Evolutionary conservation across 2,888 invertebrate genomes (phyloP), one percentile per base, ranked within the genome.

Genomic region (Cylindroiulus punctatus): DNA sequence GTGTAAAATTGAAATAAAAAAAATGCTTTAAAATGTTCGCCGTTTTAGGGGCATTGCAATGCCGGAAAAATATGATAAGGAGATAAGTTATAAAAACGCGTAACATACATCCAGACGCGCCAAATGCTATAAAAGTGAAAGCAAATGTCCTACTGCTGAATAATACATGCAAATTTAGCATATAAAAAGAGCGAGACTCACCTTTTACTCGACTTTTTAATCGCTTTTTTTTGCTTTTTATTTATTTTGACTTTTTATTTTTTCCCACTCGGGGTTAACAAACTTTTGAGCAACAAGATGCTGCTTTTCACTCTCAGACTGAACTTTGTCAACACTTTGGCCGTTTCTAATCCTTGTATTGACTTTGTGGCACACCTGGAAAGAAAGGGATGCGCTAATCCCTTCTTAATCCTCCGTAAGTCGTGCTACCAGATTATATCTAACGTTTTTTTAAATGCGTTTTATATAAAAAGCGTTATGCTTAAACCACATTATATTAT

Each of bases 81-180:
- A 76, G 76, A 76, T 76, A 76, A 76, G 76, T 76, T 76, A 30
- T 76, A 76, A 65, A 65, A 65, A 22, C 5, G 26, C 30, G 30
- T 26, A 30, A 17, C 76, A 36, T 36, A n/a, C n/a, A 3, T 12
- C 76, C 76, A 76, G 76, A 76, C 76, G 30, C 30, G 30, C 26
- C 26, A 76, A 76, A 76, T 76, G 76, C 76, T 17, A 76, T 76
- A 76, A 76, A 76, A 76, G 17, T 1, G 76, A 76, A 76, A 76
- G 30, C 32, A 76, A 76, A 76, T 76, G 76, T 76, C 76, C 8
- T 76, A 76, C 76, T 76, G 76, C 76, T 76, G 76, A 76, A 76
- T 76, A 76, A 76, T 14, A 76, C 30, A 76, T 76, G 76, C 76
- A 76, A 76, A 76, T 76, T 76, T 76, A 76, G 30, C 76, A 30